Base-by-base conservation (phyloP, 37 sponge, comb jelly and placozoan species). In the Cladorhizidae sp. region DNA sequence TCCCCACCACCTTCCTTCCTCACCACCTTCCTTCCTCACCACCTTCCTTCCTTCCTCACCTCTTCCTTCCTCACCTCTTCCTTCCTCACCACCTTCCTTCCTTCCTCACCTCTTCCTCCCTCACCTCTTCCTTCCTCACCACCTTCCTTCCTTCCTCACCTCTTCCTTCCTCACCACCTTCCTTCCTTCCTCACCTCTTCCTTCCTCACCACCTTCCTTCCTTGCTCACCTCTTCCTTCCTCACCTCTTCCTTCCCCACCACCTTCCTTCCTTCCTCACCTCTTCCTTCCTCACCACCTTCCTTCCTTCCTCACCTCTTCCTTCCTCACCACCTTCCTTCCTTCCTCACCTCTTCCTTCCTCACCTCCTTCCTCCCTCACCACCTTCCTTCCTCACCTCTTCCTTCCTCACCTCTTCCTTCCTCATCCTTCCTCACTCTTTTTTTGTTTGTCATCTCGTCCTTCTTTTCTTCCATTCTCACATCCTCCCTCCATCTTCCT, bases 271-370 rank as follows among this genome's bases (percentile, higher is more conserved):
- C 35, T 7, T 35, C 69, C 69, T 67, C 69, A 21, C 43, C 45
- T 41, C 72, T 71, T 22, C 17, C 72, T 40, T n/a, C 37, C 72
- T n/a, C n/a, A n/a, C n/a, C n/a, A n/a, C 11, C 40, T 71, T 26
- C 25, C 42, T 26, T 8, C 25, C 62, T 61, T 28, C 22, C 62
- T 61, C 62, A 8, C 62, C n/a, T n/a, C n/a, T n/a, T n/a, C n/a
- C n/a, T n/a, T n/a, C n/a, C n/a, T n/a, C n/a, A n/a, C n/a, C n/a
- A n/a, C n/a, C n/a, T n/a, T n/a, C n/a, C n/a, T n/a, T n/a, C n/a
- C n/a, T n/a, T n/a, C n/a, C n/a, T n/a, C 25, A 36, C 28, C 70
- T 68, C 70, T 68, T 39, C 38, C 70, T 68, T 20, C 20, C 37
- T 35, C 40, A n/a, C n/a, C n/a, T n/a, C n/a, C n/a, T n/a, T n/a